A percentile compares a stretch with the other conserved stretches of the same genome.
Evolutionary conservation across 2,113 vertebrate species (phyloP).

Genomic region (Psephotus haematonotus): DNA sequence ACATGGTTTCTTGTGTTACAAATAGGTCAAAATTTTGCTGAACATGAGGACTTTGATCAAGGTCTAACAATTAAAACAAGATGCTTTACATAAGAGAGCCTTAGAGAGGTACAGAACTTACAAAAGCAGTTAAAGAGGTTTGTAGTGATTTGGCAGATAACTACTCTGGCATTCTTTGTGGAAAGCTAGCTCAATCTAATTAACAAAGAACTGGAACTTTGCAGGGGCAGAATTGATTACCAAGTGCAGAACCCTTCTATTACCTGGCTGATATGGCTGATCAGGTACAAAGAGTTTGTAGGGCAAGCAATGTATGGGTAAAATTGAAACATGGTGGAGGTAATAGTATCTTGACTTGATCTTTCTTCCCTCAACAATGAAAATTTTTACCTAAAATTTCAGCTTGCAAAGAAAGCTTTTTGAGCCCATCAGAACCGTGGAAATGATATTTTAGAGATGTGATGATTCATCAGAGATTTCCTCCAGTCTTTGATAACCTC

Average conservation of each 20-base stretch:
- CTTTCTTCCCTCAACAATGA: not conserved
- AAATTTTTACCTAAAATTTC: not conserved
- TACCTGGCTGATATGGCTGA: not conserved
- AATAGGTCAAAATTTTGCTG: not conserved
- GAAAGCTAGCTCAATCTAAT: constrained; percentile 9
- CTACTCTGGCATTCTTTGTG: not conserved
- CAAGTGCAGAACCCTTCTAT: not conserved
- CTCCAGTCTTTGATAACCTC: not conserved
- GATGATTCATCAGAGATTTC: not conserved
- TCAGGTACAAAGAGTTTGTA: not conserved
- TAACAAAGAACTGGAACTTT: not conserved
- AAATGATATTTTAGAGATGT: not conserved
- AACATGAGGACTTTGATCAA: not conserved
- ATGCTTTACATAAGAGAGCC: not conserved
- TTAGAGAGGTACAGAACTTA: not conserved
- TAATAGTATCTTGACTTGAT: not conserved
- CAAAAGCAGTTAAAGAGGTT: not conserved
- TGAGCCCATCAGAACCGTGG: not conserved
- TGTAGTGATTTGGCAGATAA: constrained; percentile 17
- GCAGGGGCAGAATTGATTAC: not conserved
- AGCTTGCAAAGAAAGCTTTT: not conserved
- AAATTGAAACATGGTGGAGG: not conserved
- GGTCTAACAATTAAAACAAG: not conserved
- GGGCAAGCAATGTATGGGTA: not conserved
- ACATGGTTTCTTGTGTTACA: not conserved